Evolutionary conservation across 2,113 vertebrate species (phyloP).

Genomic region (Phalacrocorax aristotelis): DNA sequence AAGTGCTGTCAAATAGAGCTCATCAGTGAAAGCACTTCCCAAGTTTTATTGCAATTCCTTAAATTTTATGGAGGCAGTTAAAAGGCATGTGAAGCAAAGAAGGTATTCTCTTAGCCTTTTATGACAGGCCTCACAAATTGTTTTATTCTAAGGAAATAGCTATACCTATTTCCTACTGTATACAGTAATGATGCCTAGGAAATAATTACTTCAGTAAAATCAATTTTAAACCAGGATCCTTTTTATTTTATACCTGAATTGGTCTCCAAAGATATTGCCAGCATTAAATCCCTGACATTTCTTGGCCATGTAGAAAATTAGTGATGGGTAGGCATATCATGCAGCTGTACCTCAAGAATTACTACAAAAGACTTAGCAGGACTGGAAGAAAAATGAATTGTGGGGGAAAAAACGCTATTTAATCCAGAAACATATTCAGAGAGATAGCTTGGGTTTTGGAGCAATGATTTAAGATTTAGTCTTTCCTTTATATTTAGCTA

Average conservation of each 20-base stretch:
- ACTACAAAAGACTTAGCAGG: neutral
- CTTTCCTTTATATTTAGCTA: constrained; percentile 16
- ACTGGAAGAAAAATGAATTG: constrained; percentile 3
- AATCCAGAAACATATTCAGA: constrained; percentile 9
- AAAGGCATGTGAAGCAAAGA: constrained; percentile 54
- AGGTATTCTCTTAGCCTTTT: constrained; percentile 51
- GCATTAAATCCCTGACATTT: constrained; percentile 8
- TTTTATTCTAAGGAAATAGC: constrained; percentile 63
- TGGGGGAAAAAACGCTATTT: neutral
- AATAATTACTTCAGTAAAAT: constrained; percentile 26
- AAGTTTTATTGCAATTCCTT: constrained; percentile 65
- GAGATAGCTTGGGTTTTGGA: neutral
- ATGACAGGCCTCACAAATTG: constrained; percentile 45
- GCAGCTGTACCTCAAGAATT: neutral
- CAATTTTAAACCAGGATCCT: constrained; percentile 5
- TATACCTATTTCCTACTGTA: constrained; percentile 24
- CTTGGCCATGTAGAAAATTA: constrained; percentile 19
- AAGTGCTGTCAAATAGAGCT: constrained; percentile 61
- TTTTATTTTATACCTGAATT: constrained; percentile 31
- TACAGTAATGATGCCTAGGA: constrained; percentile 44
- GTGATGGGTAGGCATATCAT: neutral
- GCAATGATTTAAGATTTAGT: constrained; percentile 10
- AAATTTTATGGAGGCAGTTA: constrained; percentile 71
- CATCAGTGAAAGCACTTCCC: constrained; percentile 10
- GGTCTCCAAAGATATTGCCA: constrained; percentile 12